phyloP scores from a whole-genome alignment of 35 echinoderm and acorn worm species.

The Anneissia japonica region DNA sequence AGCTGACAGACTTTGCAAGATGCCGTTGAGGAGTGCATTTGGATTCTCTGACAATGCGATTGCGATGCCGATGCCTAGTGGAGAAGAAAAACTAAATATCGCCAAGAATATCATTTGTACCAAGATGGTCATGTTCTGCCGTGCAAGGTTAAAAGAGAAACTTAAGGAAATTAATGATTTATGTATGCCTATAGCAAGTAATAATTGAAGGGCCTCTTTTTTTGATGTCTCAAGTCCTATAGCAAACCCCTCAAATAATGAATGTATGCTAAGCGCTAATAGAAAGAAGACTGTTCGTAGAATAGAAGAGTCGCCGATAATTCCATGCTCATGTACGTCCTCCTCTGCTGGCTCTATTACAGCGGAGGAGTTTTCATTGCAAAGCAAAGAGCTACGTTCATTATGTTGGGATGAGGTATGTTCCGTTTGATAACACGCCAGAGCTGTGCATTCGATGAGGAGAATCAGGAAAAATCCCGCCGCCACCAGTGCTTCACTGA shows the following conservation, averaged over 20 bases:
- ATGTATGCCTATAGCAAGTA: conserved; percentile 19
- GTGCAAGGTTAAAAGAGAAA: conserved; percentile 9
- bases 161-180: conserved; percentile 24
- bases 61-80: conserved; percentile 8
- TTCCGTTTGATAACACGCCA: background rate
- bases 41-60: background rate
- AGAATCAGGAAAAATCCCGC: conserved; percentile 23
- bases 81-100: background rate
- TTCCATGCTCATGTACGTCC: background rate
- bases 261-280: conserved; percentile 19
- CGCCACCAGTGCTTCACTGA: background rate
- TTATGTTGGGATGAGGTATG: background rate
- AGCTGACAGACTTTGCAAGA: conserved; percentile 24
- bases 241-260: conserved; percentile 34
- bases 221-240: background rate
- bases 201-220: background rate
- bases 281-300: conserved; percentile 14
- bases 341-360: background rate
- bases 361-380: background rate
- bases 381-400: background rate
- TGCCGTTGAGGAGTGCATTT: background rate
- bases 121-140: background rate
- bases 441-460: background rate
- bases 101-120: background rate
- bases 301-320: background rate